Evolutionary conservation across 1,140 invertebrate species (phyloP), one percentile per base, ranked within the genome.

Genomic region (Drosophila bocqueti): DNA sequence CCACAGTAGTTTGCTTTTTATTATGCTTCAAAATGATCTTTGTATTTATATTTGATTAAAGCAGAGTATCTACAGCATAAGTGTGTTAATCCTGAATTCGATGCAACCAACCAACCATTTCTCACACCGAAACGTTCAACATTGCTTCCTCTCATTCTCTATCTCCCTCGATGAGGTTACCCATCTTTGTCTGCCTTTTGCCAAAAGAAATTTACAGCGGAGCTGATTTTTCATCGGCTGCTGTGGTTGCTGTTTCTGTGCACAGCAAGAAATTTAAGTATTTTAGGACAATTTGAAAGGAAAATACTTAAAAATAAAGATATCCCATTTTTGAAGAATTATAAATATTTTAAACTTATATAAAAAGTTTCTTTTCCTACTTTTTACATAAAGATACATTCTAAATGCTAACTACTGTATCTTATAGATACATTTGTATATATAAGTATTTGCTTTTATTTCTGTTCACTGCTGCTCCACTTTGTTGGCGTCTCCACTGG

Each of bases 161-260:
- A 18, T 46, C 49, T 54, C 42, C 46, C 38, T 55, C 54, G 21
- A 21, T 15, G 16, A 10, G 60, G 46, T 10, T 49, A 46, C 2
- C 55, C 73, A 24, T 67, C 43, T 59, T 40, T 74, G 13, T 62
- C 40, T 16, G 45, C 5, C 42, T 50, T 63, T 77, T 60, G 76
- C 58, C 69, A 62, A 85, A 82, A 81, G 83, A 86, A 82, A 85
- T 86, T 81, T 86, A 67, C 83, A 85, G 75, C 79, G 62, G 55
- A 78, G 72, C 68, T 84, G 73, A 84, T 73, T 83, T 83, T 83
- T 72, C 66, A 50, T 72, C 55, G 66, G 76, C 75, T 61, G 60
- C 74, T 71, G 71, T 64, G 81, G 81, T 63, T 52, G 40, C 57
- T 46, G 40, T 62, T 36, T 18, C 21, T 10, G 3, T 29, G 5